phyloP scores from a whole-genome alignment of 2,113 vertebrate genomes.

The Mustela nigripes region DNA sequence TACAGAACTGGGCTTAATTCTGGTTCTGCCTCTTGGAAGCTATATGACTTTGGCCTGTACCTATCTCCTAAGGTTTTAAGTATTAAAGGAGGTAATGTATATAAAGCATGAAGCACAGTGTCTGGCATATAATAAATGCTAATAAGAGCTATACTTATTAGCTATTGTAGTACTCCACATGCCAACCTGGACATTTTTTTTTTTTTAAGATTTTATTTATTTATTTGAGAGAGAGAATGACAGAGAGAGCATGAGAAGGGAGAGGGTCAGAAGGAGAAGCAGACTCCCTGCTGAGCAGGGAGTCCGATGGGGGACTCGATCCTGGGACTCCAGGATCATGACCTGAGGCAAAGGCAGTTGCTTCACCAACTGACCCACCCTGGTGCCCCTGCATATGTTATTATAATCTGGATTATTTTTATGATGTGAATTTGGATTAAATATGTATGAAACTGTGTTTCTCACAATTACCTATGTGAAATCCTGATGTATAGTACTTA shows the following conservation, averaged over 20 bases:
- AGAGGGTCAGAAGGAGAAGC: too few species aligned
- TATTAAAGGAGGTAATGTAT: neutral
- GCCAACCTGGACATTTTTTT: neutral
- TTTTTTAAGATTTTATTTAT: too few species aligned
- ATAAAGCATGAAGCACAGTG: neutral
- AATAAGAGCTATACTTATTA: slow-evolving; percentile 10
- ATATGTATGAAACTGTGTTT: slow-evolving; percentile 1
- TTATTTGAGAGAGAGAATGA: too few species aligned
- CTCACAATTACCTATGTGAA: neutral
- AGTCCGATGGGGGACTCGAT: too few species aligned
- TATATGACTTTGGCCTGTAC: neutral
- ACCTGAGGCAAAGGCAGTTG: too few species aligned
- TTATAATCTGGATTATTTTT: slow-evolving; percentile 13
- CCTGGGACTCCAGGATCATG: too few species aligned
- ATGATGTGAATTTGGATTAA: slow-evolving; percentile 22
- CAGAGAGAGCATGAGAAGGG: too few species aligned
- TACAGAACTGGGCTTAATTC: neutral
- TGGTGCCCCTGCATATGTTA: neutral
- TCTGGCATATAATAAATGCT: slow-evolving; percentile 21
- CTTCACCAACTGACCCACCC: too few species aligned
- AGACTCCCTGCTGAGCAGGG: too few species aligned
- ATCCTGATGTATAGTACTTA: neutral
- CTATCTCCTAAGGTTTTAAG: neutral
- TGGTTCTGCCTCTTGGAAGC: neutral
- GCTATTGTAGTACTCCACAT: neutral